Conservation (phyloP, 35 echinoderm and acorn worm genomes). For the Lytechinus variegatus region DNA sequence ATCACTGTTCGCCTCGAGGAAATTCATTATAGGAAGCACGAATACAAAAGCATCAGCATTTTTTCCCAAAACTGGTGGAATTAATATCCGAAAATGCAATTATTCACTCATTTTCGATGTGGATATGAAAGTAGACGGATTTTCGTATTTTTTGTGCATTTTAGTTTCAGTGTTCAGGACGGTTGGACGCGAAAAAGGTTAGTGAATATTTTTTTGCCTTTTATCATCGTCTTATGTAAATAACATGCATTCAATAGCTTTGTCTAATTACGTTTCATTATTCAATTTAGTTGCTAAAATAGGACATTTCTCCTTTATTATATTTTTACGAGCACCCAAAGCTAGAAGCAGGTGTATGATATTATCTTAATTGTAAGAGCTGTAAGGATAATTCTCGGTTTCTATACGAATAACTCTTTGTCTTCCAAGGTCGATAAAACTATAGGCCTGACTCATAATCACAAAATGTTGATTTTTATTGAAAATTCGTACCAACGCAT, state of each 20-base stretch:
- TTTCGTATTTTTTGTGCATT: background rate
- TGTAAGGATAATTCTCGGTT: background rate
- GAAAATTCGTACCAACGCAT: background rate
- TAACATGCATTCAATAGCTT: background rate
- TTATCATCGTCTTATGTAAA: background rate
- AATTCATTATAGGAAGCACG: background rate
- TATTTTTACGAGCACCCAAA: background rate
- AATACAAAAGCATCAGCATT: background rate
- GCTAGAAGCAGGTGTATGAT: background rate
- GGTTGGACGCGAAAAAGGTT: background rate
- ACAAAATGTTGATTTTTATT: background rate
- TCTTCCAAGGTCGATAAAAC: background rate
- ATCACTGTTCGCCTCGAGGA: background rate
- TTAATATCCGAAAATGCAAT: background rate
- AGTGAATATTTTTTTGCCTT: background rate
- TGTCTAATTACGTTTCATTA: background rate
- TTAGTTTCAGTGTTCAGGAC: background rate
- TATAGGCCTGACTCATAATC: background rate
- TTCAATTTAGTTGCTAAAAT: background rate
- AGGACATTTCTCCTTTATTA: background rate
- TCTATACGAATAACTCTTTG: background rate
- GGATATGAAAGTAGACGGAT: background rate
- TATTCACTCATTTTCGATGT: background rate
- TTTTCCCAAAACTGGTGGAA: background rate
- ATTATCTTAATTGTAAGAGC: background rate